A percentile compares a stretch with the other conserved stretches of the same genome.
phyloP scores from a whole-genome alignment of 2,113 vertebrate species.

The Archilochus colubris region DNA sequence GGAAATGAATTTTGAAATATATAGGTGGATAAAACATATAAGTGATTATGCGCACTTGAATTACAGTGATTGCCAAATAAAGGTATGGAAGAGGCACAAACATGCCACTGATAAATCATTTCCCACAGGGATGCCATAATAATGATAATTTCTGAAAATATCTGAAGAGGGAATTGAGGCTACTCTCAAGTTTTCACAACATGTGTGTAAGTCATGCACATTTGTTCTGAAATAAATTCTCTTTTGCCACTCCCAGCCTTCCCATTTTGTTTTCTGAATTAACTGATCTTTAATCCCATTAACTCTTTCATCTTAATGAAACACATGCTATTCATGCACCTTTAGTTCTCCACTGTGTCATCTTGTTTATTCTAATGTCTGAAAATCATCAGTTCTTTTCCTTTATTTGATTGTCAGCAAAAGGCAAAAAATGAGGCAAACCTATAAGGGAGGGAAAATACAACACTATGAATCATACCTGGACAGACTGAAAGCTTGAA shows the following conservation, averaged over 20 bases:
- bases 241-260: rapidly evolving
- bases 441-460: background rate
- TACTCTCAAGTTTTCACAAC: conserved; percentile 57
- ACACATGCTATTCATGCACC: conserved; percentile 49
- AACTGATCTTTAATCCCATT: conserved; percentile 67
- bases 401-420: conserved; percentile 17
- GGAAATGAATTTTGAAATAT: conserved; percentile 46
- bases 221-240: conserved; percentile 61
- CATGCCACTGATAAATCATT: background rate
- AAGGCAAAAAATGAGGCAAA: background rate
- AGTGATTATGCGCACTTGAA: conserved; percentile 12
- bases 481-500: background rate
- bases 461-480: background rate
- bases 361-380: conserved; percentile 46
- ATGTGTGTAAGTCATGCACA: conserved; percentile 54
- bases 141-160: conserved; percentile 53
- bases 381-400: conserved; percentile 61
- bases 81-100: conserved; percentile 30
- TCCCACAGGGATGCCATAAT: background rate
- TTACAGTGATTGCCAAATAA: conserved; percentile 44
- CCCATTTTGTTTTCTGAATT: conserved; percentile 37
- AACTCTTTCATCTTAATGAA: conserved; percentile 52
- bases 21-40: conserved; percentile 41
- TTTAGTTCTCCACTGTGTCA: conserved; percentile 25
- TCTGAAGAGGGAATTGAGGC: conserved; percentile 42